Evolutionary conservation across 92 coral and sea anemone species (phyloP).

Genomic region (Porites rus): DNA sequence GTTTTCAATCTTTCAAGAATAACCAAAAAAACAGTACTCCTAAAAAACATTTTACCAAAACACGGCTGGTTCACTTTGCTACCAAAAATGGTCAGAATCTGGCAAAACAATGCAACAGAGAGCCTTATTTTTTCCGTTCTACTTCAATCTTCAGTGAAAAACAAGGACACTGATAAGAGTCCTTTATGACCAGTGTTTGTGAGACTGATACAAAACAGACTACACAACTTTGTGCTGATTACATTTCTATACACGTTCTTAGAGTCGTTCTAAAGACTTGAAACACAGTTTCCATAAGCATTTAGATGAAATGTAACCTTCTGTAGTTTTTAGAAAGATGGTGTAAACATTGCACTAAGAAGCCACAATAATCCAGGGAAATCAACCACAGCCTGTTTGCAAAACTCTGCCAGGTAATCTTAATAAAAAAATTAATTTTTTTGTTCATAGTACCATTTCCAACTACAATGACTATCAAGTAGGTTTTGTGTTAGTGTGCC

Average conservation of each 20-base stretch:
- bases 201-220: too few relatives aligned
- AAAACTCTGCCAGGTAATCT: neutral
- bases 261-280: too few relatives aligned
- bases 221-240: too few relatives aligned
- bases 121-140: neutral
- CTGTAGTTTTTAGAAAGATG: too few relatives aligned
- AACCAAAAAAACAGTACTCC: neutral
- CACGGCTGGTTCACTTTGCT: slow-evolving; percentile 9
- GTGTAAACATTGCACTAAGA: neutral
- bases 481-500: neutral
- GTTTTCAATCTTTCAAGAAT: too few relatives aligned
- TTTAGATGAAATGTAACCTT: too few relatives aligned
- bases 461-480: neutral
- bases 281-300: too few relatives aligned
- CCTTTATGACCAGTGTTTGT: too few relatives aligned
- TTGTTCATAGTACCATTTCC: neutral
- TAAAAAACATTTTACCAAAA: neutral
- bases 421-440: too few relatives aligned
- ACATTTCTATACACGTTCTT: too few relatives aligned
- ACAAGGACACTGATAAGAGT: neutral
- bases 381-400: neutral
- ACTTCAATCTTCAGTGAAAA: neutral
- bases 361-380: neutral
- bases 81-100: neutral
- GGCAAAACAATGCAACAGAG: neutral